Evolutionary conservation across 2,797 vertebrate genomes (phyloP).

Genomic region (Delichon dasypus): DNA sequence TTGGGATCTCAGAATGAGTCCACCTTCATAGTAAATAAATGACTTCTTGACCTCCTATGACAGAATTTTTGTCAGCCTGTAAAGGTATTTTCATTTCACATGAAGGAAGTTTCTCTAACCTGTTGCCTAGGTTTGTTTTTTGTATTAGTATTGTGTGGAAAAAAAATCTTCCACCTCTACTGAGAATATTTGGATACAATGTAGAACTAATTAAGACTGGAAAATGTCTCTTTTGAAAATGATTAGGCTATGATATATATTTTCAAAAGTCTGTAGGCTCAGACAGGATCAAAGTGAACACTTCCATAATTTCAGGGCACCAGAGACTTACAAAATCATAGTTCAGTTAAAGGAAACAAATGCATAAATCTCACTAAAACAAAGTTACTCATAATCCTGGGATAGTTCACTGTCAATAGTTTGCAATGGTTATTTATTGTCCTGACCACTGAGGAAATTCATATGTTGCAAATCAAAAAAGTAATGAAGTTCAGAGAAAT

Average conservation of each 20-base stretch:
- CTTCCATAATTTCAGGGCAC: not conserved
- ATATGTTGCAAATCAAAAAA: not conserved
- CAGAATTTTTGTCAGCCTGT: conserved; percentile 34
- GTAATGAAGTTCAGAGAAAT: not conserved
- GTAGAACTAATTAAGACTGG: not conserved
- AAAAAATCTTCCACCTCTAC: not conserved
- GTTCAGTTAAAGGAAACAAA: not conserved
- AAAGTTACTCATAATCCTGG: not conserved
- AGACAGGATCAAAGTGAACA: conserved; percentile 10
- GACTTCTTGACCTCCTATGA: conserved; percentile 34
- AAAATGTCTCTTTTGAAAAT: not conserved
- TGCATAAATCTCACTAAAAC: not conserved
- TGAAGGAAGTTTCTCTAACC: conserved; percentile 38
- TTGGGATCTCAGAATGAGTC: conserved; percentile 29
- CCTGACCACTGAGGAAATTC: not conserved
- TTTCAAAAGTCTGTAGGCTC: not conserved
- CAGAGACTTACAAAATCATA: not conserved
- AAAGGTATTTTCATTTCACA: conserved; percentile 51
- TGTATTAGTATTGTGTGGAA: not conserved
- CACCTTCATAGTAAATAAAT: conserved; percentile 9
- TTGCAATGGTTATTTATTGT: not conserved
- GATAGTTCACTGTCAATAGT: not conserved
- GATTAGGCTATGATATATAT: not conserved
- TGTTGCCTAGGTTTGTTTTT: conserved; percentile 22
- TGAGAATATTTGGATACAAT: conserved; percentile 6